phyloP scores from a whole-genome alignment of 2,113 vertebrate genomes.

The Copsychus sechellarum region DNA sequence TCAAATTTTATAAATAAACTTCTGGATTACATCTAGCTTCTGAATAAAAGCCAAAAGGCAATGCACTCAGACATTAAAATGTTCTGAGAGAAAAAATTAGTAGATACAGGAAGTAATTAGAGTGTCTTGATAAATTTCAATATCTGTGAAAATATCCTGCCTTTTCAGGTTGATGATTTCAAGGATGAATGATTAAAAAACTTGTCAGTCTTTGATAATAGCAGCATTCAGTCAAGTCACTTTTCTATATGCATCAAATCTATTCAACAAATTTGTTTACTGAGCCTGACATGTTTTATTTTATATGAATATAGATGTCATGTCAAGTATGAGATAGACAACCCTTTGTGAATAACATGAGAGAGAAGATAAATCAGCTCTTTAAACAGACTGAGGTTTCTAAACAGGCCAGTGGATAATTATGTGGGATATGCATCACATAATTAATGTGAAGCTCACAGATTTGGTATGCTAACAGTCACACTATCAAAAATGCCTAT shows the following conservation, averaged over 20 bases:
- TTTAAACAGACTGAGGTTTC: background rate
- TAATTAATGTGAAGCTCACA: background rate
- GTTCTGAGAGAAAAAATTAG: background rate
- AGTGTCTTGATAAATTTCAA: background rate
- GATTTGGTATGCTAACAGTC: background rate
- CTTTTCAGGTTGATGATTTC: background rate
- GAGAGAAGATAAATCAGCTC: background rate
- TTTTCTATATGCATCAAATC: background rate
- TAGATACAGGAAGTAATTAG: constrained; percentile 15
- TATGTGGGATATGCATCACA: background rate
- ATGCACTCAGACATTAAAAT: constrained; percentile 1
- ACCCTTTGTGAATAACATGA: background rate
- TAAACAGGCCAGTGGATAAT: background rate
- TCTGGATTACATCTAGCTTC: constrained; percentile 35
- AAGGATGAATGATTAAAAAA: background rate
- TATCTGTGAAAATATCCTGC: background rate
- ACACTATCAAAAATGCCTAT: background rate
- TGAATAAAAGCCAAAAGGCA: constrained; percentile 19
- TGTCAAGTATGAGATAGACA: background rate
- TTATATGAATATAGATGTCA: background rate
- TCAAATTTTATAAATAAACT: constrained; percentile 35
- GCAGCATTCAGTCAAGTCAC: background rate
- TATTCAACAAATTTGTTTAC: background rate
- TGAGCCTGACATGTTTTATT: background rate
- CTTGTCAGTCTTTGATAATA: background rate